Base-by-base conservation (phyloP, 2,113 vertebrate species). In the Chaetodon trifascialis region DNA sequence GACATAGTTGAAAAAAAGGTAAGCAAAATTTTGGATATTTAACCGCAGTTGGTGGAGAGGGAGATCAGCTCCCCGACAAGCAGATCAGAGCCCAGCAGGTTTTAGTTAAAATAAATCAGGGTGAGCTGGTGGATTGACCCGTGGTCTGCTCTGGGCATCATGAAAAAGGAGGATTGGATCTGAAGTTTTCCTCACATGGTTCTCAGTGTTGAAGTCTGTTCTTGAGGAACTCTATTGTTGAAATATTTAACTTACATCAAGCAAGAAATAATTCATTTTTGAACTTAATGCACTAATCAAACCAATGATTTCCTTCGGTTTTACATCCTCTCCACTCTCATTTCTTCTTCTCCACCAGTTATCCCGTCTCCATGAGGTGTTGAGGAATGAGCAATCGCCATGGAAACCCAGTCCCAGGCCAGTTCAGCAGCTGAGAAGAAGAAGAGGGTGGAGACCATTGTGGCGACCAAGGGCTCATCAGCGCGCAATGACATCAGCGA, bases 381-480 rank as follows among this genome's bases (percentile, higher is more conserved):
- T 97, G 96, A 97, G 98, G 97, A 97, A 99, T 99, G 98, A 97
- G 88, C 96, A 95, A 95, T 94, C 93, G 95, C 92, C 95, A 99
- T 99, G 98, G 98, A 99, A 96, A 97, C 97, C 84, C 97, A 99
- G 94, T 97, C 97, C 95, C 98, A 97, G 94, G 97, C 96, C 94
- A 97, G 96, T 95, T 93, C 96, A 73, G 92, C 96, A 88, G 95
- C 96, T 86, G 97, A 98, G 95, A 99, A 98, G 96, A 99, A 99
- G 93, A 99, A 99, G 93, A 98, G 97, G 94, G 96, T 97, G 88
- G 97, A 99, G 95, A 97, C 96, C 96, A 96, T 97, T 38, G 95
- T 98, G n/a, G 97, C 97, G 87, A 93, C 90, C 89, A 99, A 98
- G 91, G 96, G 96, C 89, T 95, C 96, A 72, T 95, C 97, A 79